Conservation (phyloP, 2,797 vertebrate genomes). For the Tamandua tetradactyla region DNA sequence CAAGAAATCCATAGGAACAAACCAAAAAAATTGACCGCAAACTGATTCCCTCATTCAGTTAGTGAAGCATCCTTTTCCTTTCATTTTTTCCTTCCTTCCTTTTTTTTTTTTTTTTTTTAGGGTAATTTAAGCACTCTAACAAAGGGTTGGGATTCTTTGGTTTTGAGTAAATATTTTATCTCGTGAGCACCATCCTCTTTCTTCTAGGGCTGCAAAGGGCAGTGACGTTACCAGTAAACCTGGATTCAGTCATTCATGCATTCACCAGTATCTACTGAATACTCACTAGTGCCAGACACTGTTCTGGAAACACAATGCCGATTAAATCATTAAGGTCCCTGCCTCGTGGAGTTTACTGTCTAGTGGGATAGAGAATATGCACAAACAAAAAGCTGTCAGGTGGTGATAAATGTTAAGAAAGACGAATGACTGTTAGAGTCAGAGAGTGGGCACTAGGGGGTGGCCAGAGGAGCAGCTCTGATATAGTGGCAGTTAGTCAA, state of each 20-base stretch:
- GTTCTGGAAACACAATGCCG: no score
- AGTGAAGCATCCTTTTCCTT: neutral
- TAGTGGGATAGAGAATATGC: no score
- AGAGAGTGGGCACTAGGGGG: neutral
- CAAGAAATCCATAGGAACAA: neutral
- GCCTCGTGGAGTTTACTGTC: no score
- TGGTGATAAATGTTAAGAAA: neutral
- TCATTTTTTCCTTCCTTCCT: no score
- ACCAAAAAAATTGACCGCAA: neutral
- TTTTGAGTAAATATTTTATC: neutral
- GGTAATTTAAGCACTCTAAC: neutral
- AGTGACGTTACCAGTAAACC: slow-evolving; percentile 3
- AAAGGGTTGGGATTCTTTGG: neutral
- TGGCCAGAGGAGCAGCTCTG: neutral
- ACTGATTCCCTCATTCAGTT: neutral
- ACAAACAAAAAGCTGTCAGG: neutral
- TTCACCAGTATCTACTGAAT: neutral
- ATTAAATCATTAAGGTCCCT: no score
- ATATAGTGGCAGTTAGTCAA: neutral
- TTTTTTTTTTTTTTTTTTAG: slow-evolving; percentile 44
- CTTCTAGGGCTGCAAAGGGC: neutral
- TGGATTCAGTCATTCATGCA: slow-evolving; percentile 3
- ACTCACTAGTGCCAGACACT: no score
- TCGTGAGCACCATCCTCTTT: neutral
- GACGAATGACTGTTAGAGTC: neutral